Base-by-base conservation (phyloP, 1,140 invertebrate species). In the Magallana ariakensis region DNA sequence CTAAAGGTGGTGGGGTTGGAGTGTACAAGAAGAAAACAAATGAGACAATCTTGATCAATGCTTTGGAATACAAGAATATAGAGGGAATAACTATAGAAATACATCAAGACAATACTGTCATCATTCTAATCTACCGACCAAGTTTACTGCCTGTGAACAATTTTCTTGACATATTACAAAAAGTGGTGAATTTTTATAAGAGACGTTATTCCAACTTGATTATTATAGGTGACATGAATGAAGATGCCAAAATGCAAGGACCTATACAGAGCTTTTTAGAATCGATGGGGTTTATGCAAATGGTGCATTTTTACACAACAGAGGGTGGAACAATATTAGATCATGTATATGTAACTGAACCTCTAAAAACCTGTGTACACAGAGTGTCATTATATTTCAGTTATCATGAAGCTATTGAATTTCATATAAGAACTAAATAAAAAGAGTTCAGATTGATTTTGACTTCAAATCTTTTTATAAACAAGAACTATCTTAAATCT, bases 1-100 rank as follows among this genome's bases (percentile, higher is more conserved):
- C 70, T 53, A 16, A 80, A 33, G 62, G 70, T 80, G 85, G 85
- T 80, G 85, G 85, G n/a, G 70, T 85, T 80, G 75, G 85, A 19
- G 22, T 85, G 8, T 85, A 55, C 33, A 22, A 19, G 3, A 85
- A 57, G 0, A 46, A 82, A 54, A 46, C 80, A 75, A 6, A 19
- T 22, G 66, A 75, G 10, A 22, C 10, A 22, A 19, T 22, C n/a
- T 19, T 75, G 13, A 75, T 75, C 66, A 75, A 75, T 75, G n/a
- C n/a, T 75, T 33, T 33, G 26, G 66, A 16, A 58, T 16, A 58
- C 26, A 33, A 75, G 26, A 75, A 75, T 33, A 10, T 75, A 16
- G 66, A 75, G 19, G 26, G n/a, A 75, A 33, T 75, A 22, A 19
- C 26, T 75, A 19, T 75, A 19, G n/a, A 75, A 75, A 75, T 22